Conservation (phyloP, 2,113 vertebrate species). For the Pseudopodoces humilis region DNA sequence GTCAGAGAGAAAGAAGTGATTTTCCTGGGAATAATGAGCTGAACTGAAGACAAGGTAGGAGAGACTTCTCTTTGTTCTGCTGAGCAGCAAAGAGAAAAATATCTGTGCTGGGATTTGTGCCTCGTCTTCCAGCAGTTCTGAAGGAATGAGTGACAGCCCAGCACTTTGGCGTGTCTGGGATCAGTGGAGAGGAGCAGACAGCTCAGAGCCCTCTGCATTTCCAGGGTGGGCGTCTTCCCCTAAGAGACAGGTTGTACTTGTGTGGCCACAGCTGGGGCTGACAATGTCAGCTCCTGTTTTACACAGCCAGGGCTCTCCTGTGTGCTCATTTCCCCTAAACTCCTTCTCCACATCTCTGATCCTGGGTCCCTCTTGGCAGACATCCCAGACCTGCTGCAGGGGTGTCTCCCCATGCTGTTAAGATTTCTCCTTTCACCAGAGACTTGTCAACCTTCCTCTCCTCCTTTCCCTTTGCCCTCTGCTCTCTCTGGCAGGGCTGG, state of each 20-base stretch:
- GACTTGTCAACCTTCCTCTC: not conserved
- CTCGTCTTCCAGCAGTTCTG: not conserved
- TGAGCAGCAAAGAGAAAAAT: constrained; percentile 28
- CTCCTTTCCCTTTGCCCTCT: not conserved
- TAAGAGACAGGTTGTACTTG: not conserved
- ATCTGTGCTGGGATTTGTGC: not conserved
- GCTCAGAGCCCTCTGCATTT: not conserved
- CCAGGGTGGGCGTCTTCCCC: not conserved
- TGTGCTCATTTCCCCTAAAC: not conserved
- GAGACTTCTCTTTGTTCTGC: constrained; percentile 54
- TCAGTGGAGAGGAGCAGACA: not conserved
- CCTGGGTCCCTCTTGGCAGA: not conserved
- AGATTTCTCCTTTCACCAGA: not conserved
- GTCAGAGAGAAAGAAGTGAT: constrained; percentile 27
- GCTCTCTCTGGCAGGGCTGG: not conserved
- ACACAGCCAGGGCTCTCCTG: accelerated
- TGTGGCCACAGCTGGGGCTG: not conserved
- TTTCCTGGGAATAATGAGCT: constrained; percentile 32
- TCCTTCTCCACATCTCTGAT: not conserved
- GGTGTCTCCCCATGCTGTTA: not conserved
- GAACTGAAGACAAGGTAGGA: constrained; percentile 26
- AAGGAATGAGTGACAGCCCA: constrained; percentile 11
- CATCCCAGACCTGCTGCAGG: not conserved
- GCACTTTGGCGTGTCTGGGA: not conserved
- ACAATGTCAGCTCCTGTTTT: not conserved